Percentiles rank a stretch among this genome's conserved stretches.
Evolutionary conservation across 2,888 invertebrate genomes (phyloP).

Genomic region (Zygogramma bicolorata): DNA sequence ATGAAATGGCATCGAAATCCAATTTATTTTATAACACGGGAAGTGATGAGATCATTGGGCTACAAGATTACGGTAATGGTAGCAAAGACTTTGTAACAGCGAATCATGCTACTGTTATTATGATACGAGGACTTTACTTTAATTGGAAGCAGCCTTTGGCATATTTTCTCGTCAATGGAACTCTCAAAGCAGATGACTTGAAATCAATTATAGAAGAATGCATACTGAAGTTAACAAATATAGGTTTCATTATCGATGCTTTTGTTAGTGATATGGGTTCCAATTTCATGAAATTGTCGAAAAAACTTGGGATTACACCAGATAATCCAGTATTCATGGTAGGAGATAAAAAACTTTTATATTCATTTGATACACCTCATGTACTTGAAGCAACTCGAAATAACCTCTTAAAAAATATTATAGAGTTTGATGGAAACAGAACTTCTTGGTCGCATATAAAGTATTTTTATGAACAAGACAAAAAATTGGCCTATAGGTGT

Average conservation of each 20-base stretch:
- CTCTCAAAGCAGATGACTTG: conserved; percentile 2
- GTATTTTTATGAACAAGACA: conserved; percentile 44
- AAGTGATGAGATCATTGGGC: conserved; percentile 25
- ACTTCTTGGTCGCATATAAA: conserved; percentile 38
- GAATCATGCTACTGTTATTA: conserved; percentile 18
- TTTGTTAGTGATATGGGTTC: conserved; percentile 26
- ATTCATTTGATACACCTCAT: conserved; percentile 30
- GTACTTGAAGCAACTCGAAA: conserved; percentile 32
- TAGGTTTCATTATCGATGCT: conserved; percentile 16
- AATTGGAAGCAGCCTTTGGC: conserved; percentile 28
- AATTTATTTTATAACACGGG: conserved; percentile 27
- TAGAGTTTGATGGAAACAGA: conserved; percentile 25
- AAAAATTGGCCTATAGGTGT: conserved; percentile 20
- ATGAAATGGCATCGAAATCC: conserved; percentile 25
- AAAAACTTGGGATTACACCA: conserved; percentile 4
- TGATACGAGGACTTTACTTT: conserved; percentile 11
- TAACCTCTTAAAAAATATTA: conserved; percentile 39
- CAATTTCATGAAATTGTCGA: conserved; percentile 26
- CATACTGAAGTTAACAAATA: conserved; percentile 9
- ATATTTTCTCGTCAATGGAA: conserved; percentile 20
- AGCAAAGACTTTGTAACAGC: neutral
- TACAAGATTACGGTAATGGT: neutral
- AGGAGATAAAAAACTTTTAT: conserved; percentile 9
- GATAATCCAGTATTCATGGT: conserved; percentile 18
- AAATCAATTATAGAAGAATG: conserved; percentile 12